These are phyloP conservation scores for Trachymyrmex cornetzi DNA, from an alignment of 1,140 invertebrate species.

Conservation along the genomic window DNA sequence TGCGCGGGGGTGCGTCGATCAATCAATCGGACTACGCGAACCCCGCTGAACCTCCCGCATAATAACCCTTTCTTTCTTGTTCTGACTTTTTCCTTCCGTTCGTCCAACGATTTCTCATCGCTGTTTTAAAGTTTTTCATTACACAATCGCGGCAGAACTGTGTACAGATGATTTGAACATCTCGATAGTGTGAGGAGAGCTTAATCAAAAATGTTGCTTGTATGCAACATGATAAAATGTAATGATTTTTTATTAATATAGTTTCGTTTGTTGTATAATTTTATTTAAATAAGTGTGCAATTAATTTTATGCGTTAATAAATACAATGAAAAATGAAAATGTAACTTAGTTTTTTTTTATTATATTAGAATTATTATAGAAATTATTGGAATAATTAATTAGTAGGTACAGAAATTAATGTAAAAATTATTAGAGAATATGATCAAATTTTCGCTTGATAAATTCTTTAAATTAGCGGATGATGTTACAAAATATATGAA, in stretches of 20 bases:
- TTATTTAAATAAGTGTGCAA: not conserved
- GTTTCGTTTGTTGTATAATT: not conserved
- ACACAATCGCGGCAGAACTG: not conserved
- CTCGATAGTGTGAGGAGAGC: not conserved
- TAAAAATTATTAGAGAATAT: too few relatives aligned
- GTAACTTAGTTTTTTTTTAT: not conserved
- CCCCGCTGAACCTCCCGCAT: slow-evolving; percentile 36
- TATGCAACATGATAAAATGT: too few relatives aligned
- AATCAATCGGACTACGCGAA: slow-evolving; percentile 78
- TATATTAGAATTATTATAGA: not conserved
- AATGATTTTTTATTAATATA: too few relatives aligned
- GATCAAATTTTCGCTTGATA: not conserved
- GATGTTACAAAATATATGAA: not conserved
- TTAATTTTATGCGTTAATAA: not conserved
- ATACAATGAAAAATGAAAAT: not conserved
- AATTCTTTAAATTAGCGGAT: not conserved
- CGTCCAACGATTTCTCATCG: slow-evolving; percentile 1
- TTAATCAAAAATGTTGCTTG: slow-evolving; percentile 21
- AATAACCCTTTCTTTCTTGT: slow-evolving; percentile 65
- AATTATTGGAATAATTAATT: too few relatives aligned
- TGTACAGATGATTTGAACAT: slow-evolving; percentile 2
- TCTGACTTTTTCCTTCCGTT: slow-evolving; percentile 37
- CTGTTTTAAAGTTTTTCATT: slow-evolving; percentile 48
- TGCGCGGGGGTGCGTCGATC: slow-evolving; percentile 80
- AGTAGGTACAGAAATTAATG: too few relatives aligned